Percentiles rank a stretch among this genome's conserved stretches.
Conservation (phyloP, 2,797 vertebrate genomes). For the Periparus ater region DNA sequence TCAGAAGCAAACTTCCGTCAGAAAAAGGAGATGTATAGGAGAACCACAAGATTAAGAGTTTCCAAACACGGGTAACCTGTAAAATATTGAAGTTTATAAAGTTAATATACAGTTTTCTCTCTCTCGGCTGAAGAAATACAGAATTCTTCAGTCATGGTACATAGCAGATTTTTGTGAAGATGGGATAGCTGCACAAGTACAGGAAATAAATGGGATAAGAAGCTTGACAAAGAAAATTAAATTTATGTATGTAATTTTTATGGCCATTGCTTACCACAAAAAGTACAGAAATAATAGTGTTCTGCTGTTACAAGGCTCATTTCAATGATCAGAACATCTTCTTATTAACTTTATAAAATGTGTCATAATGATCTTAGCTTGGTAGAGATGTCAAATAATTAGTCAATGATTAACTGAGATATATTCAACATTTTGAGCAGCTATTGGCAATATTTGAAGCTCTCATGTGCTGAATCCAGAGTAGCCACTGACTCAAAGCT, state of each 20-base stretch:
- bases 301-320: background rate
- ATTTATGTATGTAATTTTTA: background rate
- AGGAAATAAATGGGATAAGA: background rate
- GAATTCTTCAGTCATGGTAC: background rate
- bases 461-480: background rate
- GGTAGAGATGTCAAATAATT: background rate
- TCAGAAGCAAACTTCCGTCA: background rate
- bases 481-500: background rate
- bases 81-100: background rate
- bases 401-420: background rate
- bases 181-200: accelerated
- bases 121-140: background rate
- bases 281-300: background rate
- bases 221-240: background rate
- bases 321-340: background rate
- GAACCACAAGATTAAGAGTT: background rate
- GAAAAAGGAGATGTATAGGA: background rate
- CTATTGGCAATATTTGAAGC: background rate
- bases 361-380: background rate
- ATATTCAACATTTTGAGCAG: background rate
- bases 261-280: background rate
- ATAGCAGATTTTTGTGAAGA: background rate
- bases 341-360: background rate
- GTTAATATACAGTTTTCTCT: background rate
- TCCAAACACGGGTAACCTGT: background rate